These are phyloP conservation scores for Sesia bembeciformis DNA, from an alignment of 2,888 invertebrate species.

Conservation along the genomic window DNA sequence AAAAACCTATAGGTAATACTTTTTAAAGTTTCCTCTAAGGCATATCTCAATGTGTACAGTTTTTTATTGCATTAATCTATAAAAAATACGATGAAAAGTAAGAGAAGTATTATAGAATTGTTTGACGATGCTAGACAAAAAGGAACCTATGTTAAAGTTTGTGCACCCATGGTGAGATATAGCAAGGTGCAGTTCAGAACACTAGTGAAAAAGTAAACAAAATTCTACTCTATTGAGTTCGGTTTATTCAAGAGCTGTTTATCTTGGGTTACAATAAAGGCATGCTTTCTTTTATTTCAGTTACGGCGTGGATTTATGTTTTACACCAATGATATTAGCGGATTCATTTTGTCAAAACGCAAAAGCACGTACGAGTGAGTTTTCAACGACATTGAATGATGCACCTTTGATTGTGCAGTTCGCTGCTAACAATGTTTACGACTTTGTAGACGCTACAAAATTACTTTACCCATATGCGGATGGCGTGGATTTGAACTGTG, in stretches of 20 bases:
- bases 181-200: slow-evolving; percentile 75
- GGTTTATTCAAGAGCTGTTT: neutral
- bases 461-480: slow-evolving; percentile 87
- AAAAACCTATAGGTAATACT: no score
- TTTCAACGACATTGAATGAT: slow-evolving; percentile 84
- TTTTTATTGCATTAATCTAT: no score
- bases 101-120: slow-evolving; percentile 74
- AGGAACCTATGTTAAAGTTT: slow-evolving; percentile 80
- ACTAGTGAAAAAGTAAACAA: slow-evolving; percentile 56
- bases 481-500: slow-evolving; percentile 97
- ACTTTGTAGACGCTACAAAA: slow-evolving; percentile 90
- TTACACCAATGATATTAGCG: slow-evolving; percentile 97
- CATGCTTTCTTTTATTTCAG: slow-evolving; percentile 39
- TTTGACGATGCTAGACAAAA: slow-evolving; percentile 71
- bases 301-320: slow-evolving; percentile 91
- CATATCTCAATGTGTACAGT: no score
- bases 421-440: slow-evolving; percentile 88
- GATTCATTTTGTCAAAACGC: slow-evolving; percentile 93
- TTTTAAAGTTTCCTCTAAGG: no score
- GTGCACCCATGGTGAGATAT: slow-evolving; percentile 98
- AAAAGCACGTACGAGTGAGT: slow-evolving; percentile 89
- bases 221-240: neutral
- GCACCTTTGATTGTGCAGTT: slow-evolving; percentile 94
- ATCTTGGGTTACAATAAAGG: neutral
- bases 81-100: slow-evolving; percentile 1